Conservation (phyloP, 2,888 invertebrate genomes). For the Rhamphomyia laevipes region DNA sequence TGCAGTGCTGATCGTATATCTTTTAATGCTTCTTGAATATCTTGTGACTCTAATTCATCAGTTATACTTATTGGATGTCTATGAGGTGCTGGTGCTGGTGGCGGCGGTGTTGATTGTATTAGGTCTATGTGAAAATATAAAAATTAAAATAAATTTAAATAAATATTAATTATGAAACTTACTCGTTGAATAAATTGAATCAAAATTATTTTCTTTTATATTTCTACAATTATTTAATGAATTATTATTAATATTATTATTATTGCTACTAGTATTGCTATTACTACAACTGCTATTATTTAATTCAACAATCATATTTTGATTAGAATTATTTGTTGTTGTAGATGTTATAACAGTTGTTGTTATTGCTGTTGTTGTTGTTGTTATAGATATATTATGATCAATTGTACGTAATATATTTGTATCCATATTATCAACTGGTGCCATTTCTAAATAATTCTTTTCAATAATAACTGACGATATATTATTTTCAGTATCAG, state of each 20-base stretch:
- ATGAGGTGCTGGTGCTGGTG: conserved; percentile 57
- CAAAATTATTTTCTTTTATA: conserved; percentile 19
- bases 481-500: conserved; percentile 76
- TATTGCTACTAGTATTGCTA: conserved; percentile 17
- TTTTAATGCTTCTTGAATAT: conserved; percentile 55
- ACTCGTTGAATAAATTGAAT: conserved; percentile 29
- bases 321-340: conserved; percentile 15
- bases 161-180: conserved; percentile 7
- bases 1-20: conserved; percentile 72
- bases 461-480: conserved; percentile 24
- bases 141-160: too few relatives aligned
- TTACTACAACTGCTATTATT: conserved; percentile 16
- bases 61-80: conserved; percentile 43
- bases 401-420: conserved; percentile 11
- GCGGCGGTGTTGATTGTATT: conserved; percentile 46
- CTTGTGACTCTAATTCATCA: conserved; percentile 49
- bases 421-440: conserved; percentile 12
- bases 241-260: not conserved
- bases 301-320: conserved; percentile 13
- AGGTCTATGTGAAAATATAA: not conserved
- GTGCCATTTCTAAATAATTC: conserved; percentile 16
- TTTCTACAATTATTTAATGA: conserved; percentile 5
- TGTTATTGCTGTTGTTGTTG: not conserved
- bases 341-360: conserved; percentile 12
- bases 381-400: conserved; percentile 9